Conservation (phyloP, 2,113 vertebrate species). For the Canis aureus region DNA sequence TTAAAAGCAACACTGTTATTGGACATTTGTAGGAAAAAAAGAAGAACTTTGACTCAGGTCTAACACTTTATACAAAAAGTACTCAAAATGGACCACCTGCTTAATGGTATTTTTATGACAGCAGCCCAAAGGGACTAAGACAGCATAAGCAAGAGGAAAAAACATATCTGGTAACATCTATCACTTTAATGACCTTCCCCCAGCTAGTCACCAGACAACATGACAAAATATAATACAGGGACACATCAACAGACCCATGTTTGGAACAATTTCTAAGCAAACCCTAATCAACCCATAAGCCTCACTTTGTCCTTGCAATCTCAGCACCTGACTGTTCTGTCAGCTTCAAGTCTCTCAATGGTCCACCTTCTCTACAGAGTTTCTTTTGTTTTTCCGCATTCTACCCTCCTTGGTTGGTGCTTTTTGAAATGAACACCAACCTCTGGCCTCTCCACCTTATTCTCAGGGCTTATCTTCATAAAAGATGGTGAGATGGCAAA, state of each 20-base stretch:
- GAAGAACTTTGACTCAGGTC: background rate
- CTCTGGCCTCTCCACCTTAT: background rate
- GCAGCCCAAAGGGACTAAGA: background rate
- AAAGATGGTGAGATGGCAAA: background rate
- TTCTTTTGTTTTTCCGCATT: background rate
- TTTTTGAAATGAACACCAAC: background rate
- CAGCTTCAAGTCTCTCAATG: background rate
- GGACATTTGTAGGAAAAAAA: background rate
- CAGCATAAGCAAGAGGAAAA: constrained; percentile 27
- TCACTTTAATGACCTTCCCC: background rate
- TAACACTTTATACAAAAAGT: background rate
- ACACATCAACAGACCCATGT: background rate
- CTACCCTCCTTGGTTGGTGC: background rate
- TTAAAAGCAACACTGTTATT: background rate
- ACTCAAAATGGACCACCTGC: background rate
- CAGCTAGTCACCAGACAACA: background rate
- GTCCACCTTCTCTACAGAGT: background rate
- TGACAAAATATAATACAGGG: background rate
- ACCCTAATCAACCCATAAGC: background rate
- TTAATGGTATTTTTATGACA: background rate
- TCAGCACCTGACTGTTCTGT: background rate
- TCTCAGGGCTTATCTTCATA: background rate
- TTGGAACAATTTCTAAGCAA: background rate
- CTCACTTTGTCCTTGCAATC: background rate
- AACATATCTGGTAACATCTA: background rate